Base-by-base conservation (phyloP, 2,797 vertebrate species). In the Sebastes variabilis region DNA sequence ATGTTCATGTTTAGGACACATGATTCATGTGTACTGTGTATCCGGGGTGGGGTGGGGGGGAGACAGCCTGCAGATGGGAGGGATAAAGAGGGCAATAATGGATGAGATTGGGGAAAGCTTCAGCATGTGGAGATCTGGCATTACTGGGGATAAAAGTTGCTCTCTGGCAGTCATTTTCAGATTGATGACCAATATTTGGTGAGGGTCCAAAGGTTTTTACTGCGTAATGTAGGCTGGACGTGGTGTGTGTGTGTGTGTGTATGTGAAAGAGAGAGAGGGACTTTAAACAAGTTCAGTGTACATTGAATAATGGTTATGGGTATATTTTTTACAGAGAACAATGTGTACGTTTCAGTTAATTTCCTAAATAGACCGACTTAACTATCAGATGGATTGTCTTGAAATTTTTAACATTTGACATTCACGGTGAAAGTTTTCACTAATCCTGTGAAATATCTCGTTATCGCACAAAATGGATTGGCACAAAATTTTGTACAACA, bases 141-240 rank as follows among this genome's bases (percentile, higher is more conserved):
- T 93, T 80, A 81, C 73, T 60, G 66, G 72, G 84, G 90, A 92
- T 92, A 67, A 88, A 86, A 74, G 38, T 66, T 80, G 58, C 77
- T 80, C 71, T 75, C 75, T 89, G 82, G 82, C 73, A 76, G 87
- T 78, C 79, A 80, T 87, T 90, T 91, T 88, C 75, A 88, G 76
- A 92, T 86, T 91, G 83, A 89, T 92, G 86, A 87, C 68, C 73
- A 86, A 87, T 91, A 80, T 85, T 80, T 82, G 82, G 73, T 83
- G 8, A 5, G n/a, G 8, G 30, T 80, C 83, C 82, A n/a, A 79
- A 30, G 73, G 74, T 66, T 78, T 84, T 79, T 71, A 67, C 46
- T 80, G 82, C 72, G 30, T 78, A 66, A 69, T 29, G 25, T 69
- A 27, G 49, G 52, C 18, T 66, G 73, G 16, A 46, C 2, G 12